phyloP scores from a whole-genome alignment of 1,140 invertebrate species.

The Leptonema lineaticorne region DNA sequence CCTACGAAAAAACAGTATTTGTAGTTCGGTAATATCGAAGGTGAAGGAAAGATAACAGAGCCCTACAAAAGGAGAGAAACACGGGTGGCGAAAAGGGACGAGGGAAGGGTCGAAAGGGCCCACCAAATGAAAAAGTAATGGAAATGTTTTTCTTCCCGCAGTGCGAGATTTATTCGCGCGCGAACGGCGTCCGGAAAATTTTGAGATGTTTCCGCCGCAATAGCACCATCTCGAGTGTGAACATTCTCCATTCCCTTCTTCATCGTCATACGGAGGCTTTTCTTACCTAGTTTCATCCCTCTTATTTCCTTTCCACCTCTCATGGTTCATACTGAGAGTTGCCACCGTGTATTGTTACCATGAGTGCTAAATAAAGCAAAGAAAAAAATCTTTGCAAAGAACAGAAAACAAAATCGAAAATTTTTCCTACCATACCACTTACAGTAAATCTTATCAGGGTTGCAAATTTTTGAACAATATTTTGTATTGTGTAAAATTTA shows the following conservation, averaged over 20 bases:
- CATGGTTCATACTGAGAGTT: too few relatives aligned
- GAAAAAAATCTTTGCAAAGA: too few relatives aligned
- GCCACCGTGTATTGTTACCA: too few relatives aligned
- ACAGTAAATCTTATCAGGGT: too few relatives aligned
- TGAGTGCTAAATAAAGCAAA: too few relatives aligned
- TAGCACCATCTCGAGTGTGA: slow-evolving; percentile 16
- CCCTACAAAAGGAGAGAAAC: background rate
- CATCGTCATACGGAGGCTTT: too few relatives aligned
- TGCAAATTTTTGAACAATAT: too few relatives aligned
- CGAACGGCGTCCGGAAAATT: slow-evolving; percentile 21
- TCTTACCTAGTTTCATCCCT: too few relatives aligned
- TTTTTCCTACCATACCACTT: too few relatives aligned
- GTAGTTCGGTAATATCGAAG: background rate
- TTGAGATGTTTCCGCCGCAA: slow-evolving; percentile 22
- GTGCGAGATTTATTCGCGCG: slow-evolving; percentile 21
- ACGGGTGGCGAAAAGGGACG: background rate
- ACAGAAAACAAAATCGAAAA: too few relatives aligned
- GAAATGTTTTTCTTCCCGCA: slow-evolving; percentile 4
- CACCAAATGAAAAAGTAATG: slow-evolving; percentile 26
- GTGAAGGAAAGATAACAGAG: background rate
- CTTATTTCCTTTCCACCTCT: too few relatives aligned
- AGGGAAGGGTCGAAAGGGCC: background rate
- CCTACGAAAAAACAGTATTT: background rate
- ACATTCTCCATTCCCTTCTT: background rate
- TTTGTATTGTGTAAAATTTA: too few relatives aligned